Evolutionary conservation across 2,113 vertebrate genomes (phyloP).

Genomic region (Elephantulus edwardii): DNA sequence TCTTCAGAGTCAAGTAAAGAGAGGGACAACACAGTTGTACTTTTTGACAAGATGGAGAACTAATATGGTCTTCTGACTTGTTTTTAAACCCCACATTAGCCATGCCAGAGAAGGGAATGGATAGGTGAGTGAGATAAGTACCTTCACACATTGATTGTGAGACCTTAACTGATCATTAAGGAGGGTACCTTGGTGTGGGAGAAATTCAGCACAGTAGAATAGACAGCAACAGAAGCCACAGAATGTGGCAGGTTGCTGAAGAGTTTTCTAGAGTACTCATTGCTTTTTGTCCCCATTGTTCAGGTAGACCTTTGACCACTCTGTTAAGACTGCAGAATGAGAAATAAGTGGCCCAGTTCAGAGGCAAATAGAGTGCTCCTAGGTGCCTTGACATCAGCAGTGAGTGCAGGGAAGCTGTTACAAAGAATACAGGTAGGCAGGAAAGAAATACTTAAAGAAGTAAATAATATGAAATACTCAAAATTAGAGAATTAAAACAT

Average conservation of each 20-base stretch:
- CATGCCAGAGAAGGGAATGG: not conserved
- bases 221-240: not conserved
- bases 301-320: not conserved
- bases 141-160: not conserved
- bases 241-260: not conserved
- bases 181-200: not conserved
- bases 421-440: not conserved
- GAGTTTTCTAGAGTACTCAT: not conserved
- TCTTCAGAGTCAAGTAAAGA: not conserved
- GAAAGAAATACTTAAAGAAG: not conserved
- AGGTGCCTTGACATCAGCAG: not conserved
- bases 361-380: not conserved
- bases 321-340: not conserved
- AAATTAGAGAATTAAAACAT: not conserved
- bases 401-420: not conserved
- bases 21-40: not conserved
- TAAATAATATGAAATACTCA: not conserved
- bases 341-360: not conserved
- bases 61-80: not conserved
- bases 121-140: not conserved
- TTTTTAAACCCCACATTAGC: not conserved
- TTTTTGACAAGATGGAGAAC: not conserved
- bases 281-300: not conserved
- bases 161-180: not conserved
- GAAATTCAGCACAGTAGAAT: not conserved